Evolutionary conservation across 2,113 vertebrate genomes (phyloP), one percentile per base, ranked within the genome.

Genomic region (Antennarius striatus): DNA sequence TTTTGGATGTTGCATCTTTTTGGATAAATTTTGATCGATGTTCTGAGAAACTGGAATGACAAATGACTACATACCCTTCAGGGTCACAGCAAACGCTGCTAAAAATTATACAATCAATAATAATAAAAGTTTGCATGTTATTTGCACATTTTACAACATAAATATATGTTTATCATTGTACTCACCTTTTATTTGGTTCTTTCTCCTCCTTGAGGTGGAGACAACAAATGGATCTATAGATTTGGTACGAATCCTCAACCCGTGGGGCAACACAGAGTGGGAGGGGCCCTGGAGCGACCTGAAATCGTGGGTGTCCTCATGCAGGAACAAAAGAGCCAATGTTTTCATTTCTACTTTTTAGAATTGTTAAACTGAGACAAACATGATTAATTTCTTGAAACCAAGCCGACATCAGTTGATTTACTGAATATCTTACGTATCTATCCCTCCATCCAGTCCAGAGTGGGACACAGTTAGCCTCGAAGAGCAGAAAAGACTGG

Each of bases 181-280:
- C 22, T 22, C 22, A 22, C 22, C 22, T n/a, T 58, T 22, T 22
- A 5, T 12, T 13, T 3, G 6, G 10, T 10, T 32, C 5, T 13
- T 5, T 30, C 3, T 52, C 16, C 5, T 39, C 50, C 9, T 36
- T 49, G 86, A 94, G 92, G 86, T 93, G 40, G 43, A 71, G 55
- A 91, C 85, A 0, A 0, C 15, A 0, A 2, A 36, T 0, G 87
- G 87, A 12, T 1, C 40, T 0, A 77, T 72, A 49, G 73, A 89
- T 29, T 54, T 94, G 77, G 82, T 94, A 6, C 88, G 93, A 22
- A 36, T 94, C 45, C 86, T 87, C 2, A 94, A 94, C 71, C 93
- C 93, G 5, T 94, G 93, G 93, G 93, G 93, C 6, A 77, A 88
- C 52, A 80, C 79, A 0, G 93, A 94, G 83, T 94, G 93, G 93